A percentile compares a stretch with the other conserved stretches of the same genome.
phyloP scores from a whole-genome alignment of 2,797 vertebrate genomes.

The Coendou prehensilis region DNA sequence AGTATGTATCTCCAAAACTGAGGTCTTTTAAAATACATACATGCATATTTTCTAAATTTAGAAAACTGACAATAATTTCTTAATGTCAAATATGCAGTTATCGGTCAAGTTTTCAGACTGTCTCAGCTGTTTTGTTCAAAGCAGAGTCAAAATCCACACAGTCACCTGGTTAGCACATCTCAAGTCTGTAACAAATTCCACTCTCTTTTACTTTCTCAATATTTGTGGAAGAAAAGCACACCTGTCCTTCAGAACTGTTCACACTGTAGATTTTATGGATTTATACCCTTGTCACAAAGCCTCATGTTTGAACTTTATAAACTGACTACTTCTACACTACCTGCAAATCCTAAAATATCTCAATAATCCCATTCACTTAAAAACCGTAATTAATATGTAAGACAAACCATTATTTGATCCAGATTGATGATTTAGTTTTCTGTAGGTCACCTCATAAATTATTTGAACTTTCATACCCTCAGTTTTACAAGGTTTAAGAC shows the following conservation, averaged over 20 bases:
- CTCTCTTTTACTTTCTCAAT: background rate
- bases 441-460: background rate
- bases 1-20: background rate
- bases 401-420: background rate
- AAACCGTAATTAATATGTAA: background rate
- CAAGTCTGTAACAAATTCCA: background rate
- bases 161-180: background rate
- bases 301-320: slow-evolving; percentile 32
- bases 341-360: background rate
- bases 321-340: background rate
- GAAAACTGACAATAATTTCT: background rate
- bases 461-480: background rate
- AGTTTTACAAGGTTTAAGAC: slow-evolving; percentile 29
- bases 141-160: background rate
- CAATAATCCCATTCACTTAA: background rate
- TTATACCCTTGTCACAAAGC: background rate
- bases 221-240: slow-evolving; percentile 13
- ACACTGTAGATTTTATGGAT: background rate
- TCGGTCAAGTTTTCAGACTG: background rate
- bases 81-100: background rate
- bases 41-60: background rate
- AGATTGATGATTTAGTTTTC: slow-evolving; percentile 34
- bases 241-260: background rate
- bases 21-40: background rate
- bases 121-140: background rate